Conservation (phyloP, 2,888 invertebrate genomes). For the Drosophila lutescens region DNA sequence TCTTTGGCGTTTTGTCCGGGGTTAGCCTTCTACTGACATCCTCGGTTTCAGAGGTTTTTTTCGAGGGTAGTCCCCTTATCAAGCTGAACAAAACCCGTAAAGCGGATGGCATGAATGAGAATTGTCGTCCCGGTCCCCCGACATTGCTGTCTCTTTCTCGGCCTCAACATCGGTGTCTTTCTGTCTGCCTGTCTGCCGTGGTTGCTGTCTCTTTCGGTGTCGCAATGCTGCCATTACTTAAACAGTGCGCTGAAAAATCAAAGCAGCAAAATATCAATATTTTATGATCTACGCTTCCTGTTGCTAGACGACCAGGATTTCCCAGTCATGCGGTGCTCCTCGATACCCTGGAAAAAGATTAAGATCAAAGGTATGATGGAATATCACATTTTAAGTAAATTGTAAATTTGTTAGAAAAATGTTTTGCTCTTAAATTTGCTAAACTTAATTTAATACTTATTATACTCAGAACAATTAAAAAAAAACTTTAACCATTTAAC, state of each 20-base stretch:
- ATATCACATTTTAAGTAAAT: no score
- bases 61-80: slow-evolving; percentile 21
- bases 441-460: no score
- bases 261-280: slow-evolving; percentile 80
- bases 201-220: slow-evolving; percentile 20
- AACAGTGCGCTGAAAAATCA: slow-evolving; percentile 74
- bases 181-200: slow-evolving; percentile 7
- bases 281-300: slow-evolving; percentile 79
- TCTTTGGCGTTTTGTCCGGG: slow-evolving; percentile 67
- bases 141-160: slow-evolving; percentile 32
- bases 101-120: slow-evolving; percentile 63
- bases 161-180: slow-evolving; percentile 9
- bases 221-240: slow-evolving; percentile 70
- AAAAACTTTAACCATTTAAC: no score
- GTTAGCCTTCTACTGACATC: slow-evolving; percentile 47
- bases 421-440: no score
- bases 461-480: no score
- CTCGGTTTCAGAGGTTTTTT: slow-evolving; percentile 42
- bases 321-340: slow-evolving; percentile 26
- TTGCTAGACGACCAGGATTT: slow-evolving; percentile 51
- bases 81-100: slow-evolving; percentile 50
- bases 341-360: slow-evolving; percentile 1
- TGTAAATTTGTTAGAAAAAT: no score
- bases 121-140: slow-evolving; percentile 57
- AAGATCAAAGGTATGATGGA: slow-evolving; percentile 2